Conservation (phyloP, 2,113 vertebrate species). For the Odocoileus hemionus region DNA sequence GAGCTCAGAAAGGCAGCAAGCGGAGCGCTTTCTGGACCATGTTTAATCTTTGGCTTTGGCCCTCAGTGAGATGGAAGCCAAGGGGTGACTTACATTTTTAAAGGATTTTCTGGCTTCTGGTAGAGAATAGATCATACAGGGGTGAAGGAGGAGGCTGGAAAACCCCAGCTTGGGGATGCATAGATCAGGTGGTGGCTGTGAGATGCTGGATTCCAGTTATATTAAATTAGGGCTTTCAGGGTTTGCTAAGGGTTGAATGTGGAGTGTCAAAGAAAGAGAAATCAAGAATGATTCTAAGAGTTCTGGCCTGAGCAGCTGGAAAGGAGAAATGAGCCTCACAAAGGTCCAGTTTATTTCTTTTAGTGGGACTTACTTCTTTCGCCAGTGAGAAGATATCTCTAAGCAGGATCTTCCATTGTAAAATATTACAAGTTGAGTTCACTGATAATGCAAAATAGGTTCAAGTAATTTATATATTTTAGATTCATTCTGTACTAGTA, state of each 20-base stretch:
- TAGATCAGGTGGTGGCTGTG: not conserved
- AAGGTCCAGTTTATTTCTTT: conserved; percentile 21
- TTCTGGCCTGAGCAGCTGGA: not conserved
- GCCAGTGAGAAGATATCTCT: not conserved
- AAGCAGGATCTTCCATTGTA: not conserved
- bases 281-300: not conserved
- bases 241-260: not conserved
- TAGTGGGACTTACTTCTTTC: not conserved
- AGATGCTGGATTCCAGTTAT: not conserved
- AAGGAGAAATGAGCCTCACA: not conserved
- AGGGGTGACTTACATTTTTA: not conserved
- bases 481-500: conserved; percentile 44
- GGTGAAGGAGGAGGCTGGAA: not conserved
- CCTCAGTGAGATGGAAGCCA: not conserved
- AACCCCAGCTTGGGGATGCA: not conserved
- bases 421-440: not conserved
- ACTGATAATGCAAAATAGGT: conserved; percentile 39
- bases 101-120: not conserved
- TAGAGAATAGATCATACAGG: not conserved
- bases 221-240: not conserved
- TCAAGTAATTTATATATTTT: conserved; percentile 66
- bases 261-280: not conserved
- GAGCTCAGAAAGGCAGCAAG: not conserved
- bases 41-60: not conserved
- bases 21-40: not conserved